Percentiles rank a stretch among this genome's conserved stretches.
phyloP scores from a whole-genome alignment of 2,888 invertebrate species.

The Alitta virens region DNA sequence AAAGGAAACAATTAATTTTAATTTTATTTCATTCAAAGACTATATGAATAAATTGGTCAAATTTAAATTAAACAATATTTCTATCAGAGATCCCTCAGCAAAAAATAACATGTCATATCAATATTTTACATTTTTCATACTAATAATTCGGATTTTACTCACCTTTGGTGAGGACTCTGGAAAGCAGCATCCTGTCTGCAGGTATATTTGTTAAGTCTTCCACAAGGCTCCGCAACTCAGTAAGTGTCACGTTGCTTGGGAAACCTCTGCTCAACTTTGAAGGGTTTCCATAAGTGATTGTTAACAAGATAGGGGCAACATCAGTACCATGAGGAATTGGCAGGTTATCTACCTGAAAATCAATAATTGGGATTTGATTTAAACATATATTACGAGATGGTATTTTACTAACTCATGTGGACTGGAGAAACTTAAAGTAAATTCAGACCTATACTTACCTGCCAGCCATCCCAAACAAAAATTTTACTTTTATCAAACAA shows the following conservation, averaged over 20 bases:
- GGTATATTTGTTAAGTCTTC: constrained; percentile 32
- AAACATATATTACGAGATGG: too few species aligned
- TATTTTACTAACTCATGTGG: too few species aligned
- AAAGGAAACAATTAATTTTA: too few species aligned
- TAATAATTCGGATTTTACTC: too few species aligned
- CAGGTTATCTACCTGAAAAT: constrained; percentile 40
- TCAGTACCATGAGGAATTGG: constrained; percentile 34
- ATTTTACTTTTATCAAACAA: constrained; percentile 36
- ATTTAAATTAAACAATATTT: too few species aligned
- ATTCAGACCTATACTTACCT: constrained; percentile 29
- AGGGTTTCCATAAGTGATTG: constrained; percentile 35
- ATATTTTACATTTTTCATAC: too few species aligned
- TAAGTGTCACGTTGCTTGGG: constrained; percentile 36
- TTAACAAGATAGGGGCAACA: constrained; percentile 42
- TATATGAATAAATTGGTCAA: too few species aligned
- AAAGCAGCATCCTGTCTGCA: constrained; percentile 26
- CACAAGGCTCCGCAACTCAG: constrained; percentile 29
- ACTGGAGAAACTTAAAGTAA: too few species aligned
- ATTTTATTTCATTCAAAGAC: too few species aligned
- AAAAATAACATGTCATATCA: too few species aligned
- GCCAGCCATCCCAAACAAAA: constrained; percentile 49
- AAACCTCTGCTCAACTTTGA: constrained; percentile 36
- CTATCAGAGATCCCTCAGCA: too few species aligned
- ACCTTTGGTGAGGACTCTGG: constrained; percentile 34
- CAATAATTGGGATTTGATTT: too few species aligned